These are phyloP conservation scores for Eueides isabella DNA, from an alignment of 1,140 invertebrate genomes.

Conservation along the genomic window DNA sequence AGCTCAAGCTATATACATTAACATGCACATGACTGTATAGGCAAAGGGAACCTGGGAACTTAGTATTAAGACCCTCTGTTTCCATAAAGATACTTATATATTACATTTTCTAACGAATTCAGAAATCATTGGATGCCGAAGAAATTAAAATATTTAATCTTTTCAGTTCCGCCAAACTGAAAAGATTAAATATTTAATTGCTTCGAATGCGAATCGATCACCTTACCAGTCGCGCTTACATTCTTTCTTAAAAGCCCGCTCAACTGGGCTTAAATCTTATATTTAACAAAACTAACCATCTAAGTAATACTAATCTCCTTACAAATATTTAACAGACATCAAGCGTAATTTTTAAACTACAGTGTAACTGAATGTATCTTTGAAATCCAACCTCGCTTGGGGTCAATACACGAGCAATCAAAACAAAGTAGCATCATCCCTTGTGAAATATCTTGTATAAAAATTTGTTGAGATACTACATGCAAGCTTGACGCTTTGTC, in stretches of 20 bases:
- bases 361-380: neutral
- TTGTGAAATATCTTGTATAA: constrained; percentile 6
- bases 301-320: neutral
- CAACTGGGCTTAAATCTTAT: neutral
- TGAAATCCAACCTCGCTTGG: neutral
- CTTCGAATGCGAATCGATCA: no score
- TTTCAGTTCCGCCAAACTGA: no score
- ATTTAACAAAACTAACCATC: neutral
- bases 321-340: neutral
- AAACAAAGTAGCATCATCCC: neutral
- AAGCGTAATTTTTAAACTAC: neutral
- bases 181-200: no score
- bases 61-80: no score
- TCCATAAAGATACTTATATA: no score
- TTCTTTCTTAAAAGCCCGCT: neutral
- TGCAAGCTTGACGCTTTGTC: constrained; percentile 50
- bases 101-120: no score
- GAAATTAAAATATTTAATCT: no score
- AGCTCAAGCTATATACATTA: no score
- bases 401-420: neutral
- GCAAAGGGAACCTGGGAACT: no score
- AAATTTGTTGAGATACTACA: constrained; percentile 6
- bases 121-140: no score
- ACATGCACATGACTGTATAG: no score
- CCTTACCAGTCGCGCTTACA: no score